These are phyloP conservation scores for Galagoides demidoff DNA, from an alignment of 2,797 vertebrate species.

Conservation along the genomic window DNA sequence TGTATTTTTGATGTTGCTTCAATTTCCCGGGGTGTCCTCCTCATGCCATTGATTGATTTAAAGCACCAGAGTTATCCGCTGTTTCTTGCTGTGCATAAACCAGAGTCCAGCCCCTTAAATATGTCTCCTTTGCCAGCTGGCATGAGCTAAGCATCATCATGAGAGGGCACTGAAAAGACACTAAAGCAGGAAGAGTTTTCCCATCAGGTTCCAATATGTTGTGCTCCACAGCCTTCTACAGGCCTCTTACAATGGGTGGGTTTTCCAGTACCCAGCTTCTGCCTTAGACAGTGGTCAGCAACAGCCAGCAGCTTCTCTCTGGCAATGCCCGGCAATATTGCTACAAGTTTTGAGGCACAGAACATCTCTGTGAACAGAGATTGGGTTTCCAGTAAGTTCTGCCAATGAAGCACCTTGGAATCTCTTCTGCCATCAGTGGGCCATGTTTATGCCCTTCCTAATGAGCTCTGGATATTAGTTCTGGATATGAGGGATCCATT, in stretches of 20 bases:
- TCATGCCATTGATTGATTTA: too few species aligned
- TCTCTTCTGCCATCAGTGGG: not conserved
- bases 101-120: not conserved
- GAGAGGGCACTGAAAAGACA: not conserved
- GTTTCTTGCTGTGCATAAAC: not conserved
- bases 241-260: not conserved
- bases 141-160: not conserved
- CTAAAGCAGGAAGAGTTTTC: not conserved
- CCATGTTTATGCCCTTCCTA: not conserved
- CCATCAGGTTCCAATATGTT: not conserved
- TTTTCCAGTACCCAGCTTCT: not conserved
- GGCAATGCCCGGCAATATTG: not conserved
- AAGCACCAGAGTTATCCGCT: not conserved
- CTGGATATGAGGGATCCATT: not conserved
- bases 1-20: too few species aligned
- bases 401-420: not conserved
- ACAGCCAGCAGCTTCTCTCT: not conserved
- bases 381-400: not conserved
- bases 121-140: not conserved
- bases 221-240: not conserved
- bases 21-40: too few species aligned
- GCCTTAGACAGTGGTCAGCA: not conserved
- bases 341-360: not conserved
- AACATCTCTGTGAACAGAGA: not conserved
- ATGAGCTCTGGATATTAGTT: not conserved